phyloP scores from a whole-genome alignment of 2,888 invertebrate species.

The Uropetala carovei region DNA sequence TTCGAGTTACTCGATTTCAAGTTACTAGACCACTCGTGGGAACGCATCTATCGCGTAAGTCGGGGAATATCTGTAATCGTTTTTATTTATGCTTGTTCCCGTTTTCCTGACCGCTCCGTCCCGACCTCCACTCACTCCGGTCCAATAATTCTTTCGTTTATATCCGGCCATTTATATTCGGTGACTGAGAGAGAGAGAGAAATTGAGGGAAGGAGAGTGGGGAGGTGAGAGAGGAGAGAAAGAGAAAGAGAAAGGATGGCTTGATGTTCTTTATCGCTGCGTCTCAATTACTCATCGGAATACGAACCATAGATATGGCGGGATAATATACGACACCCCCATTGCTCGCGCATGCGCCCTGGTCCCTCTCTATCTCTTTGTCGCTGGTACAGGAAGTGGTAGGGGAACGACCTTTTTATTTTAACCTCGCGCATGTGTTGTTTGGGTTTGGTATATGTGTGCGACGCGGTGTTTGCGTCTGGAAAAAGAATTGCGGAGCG shows the following conservation, averaged over 20 bases:
- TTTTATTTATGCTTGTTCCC: not conserved
- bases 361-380: not conserved
- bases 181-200: not conserved
- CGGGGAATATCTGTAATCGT: too few relatives aligned
- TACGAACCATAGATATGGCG: conserved; percentile 12
- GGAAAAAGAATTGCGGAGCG: not conserved
- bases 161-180: conserved; percentile 31
- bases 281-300: conserved; percentile 61
- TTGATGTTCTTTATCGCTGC: conserved; percentile 42
- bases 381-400: not conserved
- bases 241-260: not conserved
- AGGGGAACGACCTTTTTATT: not conserved
- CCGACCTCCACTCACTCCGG: not conserved
- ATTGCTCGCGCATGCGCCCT: conserved; percentile 25
- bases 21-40: too few relatives aligned
- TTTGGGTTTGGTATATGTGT: not conserved
- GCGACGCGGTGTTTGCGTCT: not conserved
- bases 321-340: not conserved
- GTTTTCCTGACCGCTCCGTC: not conserved
- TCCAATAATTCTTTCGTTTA: conserved; percentile 52
- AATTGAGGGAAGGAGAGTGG: not conserved
- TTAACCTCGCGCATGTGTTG: not conserved
- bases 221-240: too few relatives aligned
- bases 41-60: too few relatives aligned
- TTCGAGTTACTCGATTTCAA: too few relatives aligned